These are phyloP conservation scores for Dermochelys coriacea DNA, from an alignment of 2,797 vertebrate species.

Conservation along the genomic window DNA sequence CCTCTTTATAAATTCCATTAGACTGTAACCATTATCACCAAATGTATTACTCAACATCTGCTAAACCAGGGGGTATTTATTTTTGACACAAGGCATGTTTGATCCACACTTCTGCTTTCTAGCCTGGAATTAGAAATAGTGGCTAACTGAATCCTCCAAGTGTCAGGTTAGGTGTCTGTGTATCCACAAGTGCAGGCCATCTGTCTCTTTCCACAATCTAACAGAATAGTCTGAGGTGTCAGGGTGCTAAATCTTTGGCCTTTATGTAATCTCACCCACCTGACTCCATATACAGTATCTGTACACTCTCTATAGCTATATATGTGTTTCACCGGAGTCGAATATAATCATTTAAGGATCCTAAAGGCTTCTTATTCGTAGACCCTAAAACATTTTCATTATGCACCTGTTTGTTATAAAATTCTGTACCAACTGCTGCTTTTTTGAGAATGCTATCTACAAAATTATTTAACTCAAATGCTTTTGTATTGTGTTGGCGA, in stretches of 20 bases:
- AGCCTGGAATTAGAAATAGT: neutral
- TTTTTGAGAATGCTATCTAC: slow-evolving; percentile 46
- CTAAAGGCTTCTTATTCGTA: slow-evolving; percentile 43
- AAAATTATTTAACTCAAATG: slow-evolving; percentile 48
- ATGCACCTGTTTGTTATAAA: slow-evolving; percentile 72
- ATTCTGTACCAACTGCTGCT: slow-evolving; percentile 49
- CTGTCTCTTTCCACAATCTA: neutral
- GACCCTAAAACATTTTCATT: slow-evolving; percentile 54
- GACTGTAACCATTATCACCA: neutral
- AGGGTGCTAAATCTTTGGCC: neutral
- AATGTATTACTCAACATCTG: neutral
- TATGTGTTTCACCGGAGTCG: neutral
- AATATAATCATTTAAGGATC: slow-evolving; percentile 19
- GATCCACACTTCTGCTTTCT: neutral
- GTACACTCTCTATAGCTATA: neutral
- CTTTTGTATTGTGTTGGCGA: slow-evolving; percentile 19
- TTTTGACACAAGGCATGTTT: accelerated
- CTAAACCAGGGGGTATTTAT: neutral
- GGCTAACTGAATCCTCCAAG: neutral
- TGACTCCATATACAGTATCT: neutral
- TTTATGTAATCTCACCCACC: slow-evolving; percentile 21
- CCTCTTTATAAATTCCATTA: neutral
- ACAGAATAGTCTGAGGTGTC: slow-evolving; percentile 12
- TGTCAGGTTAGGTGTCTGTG: neutral
- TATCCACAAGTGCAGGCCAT: neutral